Base-by-base conservation (phyloP, 2,113 vertebrate species). In the Salvelinus alpinus region DNA sequence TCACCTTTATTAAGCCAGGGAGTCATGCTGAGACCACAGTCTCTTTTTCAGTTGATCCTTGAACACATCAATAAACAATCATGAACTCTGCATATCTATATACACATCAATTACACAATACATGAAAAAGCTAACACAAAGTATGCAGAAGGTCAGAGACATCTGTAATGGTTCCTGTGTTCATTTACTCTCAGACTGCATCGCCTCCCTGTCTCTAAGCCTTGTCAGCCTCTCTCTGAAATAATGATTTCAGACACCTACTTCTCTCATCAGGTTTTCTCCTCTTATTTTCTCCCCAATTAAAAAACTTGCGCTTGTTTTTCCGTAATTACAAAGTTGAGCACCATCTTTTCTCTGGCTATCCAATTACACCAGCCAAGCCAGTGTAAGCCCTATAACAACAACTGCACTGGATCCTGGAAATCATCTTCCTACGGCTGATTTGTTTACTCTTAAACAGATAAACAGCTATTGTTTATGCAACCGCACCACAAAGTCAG, bases 321-420 rank as follows among this genome's bases (percentile, higher is more conserved):
- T 66, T 66, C 14, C 25, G 12, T 29, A 66, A 66, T 66, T 66
- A 66, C 8, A 66, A 66, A 62, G 59, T 62, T 62, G 18, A 62
- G 59, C 13, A 29, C 18, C 16, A 20, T 38, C 66, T 68, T 70
- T 38, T 70, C 38, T 24, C 38, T 70, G 18, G 24, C 38, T 70
- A 44, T 48, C 38, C 18, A 70, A 70, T 70, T 47, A 70, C 18
- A 18, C 34, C 34, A 22, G 20, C 38, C 38, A 47, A 44, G 6
- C 34, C 12, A 70, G 22, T 6, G 5, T 66, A 66, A 27, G n/a
- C 16, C 59, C 38, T 44, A 44, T 44, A 47, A 38, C n/a, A n/a
- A 12, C 31, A 18, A 44, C 38, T 44, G 38, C 38, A 44, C 68
- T 24, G 68, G 38, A 12, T 70, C 38, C 38, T 22, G 38, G 24